Evolutionary conservation across 2,113 vertebrate species (phyloP).

Genomic region (Charina bottae): DNA sequence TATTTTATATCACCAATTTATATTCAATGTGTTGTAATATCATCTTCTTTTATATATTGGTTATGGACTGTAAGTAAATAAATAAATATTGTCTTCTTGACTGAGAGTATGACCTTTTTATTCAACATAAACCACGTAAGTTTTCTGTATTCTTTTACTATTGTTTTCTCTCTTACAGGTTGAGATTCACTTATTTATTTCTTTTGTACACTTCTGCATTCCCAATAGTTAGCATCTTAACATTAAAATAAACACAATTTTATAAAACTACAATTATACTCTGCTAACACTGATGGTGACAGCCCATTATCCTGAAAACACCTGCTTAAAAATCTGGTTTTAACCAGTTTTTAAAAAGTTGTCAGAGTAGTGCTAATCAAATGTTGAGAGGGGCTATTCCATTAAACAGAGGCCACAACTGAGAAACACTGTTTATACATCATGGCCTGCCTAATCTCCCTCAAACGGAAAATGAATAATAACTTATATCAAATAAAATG

Average conservation of each 20-base stretch:
- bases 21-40: background rate
- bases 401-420: background rate
- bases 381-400: background rate
- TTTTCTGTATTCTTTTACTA: background rate
- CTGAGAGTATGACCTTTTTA: background rate
- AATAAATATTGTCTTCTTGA: background rate
- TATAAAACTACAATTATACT: background rate
- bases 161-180: background rate
- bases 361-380: background rate
- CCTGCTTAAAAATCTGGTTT: background rate
- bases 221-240: background rate
- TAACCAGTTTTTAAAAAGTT: background rate
- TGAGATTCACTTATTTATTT: background rate
- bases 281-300: background rate
- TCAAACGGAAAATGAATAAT: background rate
- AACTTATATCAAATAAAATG: background rate
- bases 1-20: background rate
- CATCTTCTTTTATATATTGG: background rate
- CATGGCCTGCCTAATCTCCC: background rate
- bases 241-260: background rate
- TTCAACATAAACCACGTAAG: constrained; percentile 3
- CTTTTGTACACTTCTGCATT: background rate
- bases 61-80: background rate
- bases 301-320: background rate
- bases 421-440: background rate